A percentile compares a stretch with the other conserved stretches of the same genome.
Evolutionary conservation across 2,113 vertebrate species (phyloP).

Genomic region (Pseudonaja textilis): DNA sequence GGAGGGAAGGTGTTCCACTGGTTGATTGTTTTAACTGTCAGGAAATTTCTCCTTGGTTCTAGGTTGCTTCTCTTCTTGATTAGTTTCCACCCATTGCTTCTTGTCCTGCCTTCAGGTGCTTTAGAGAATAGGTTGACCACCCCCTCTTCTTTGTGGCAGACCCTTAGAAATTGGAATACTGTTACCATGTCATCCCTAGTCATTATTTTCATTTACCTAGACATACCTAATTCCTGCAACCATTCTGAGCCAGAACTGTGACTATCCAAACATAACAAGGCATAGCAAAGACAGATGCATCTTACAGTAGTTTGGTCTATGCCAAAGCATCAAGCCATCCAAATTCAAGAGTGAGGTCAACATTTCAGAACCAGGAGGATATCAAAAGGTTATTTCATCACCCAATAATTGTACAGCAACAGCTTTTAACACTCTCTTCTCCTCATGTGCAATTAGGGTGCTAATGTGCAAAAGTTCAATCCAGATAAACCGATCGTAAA

Average conservation of each 20-base stretch:
- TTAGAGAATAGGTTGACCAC: background rate
- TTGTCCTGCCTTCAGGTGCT: background rate
- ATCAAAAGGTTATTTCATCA: background rate
- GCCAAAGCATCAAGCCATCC: background rate
- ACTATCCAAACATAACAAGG: background rate
- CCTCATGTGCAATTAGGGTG: background rate
- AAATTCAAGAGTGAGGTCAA: background rate
- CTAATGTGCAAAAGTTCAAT: background rate
- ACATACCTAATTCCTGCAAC: background rate
- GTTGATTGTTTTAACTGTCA: background rate
- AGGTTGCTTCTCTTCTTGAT: background rate
- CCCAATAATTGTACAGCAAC: background rate
- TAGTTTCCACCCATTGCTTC: background rate
- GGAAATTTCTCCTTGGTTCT: background rate
- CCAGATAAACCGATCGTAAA: background rate
- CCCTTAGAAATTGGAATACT: background rate
- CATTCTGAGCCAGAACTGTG: background rate
- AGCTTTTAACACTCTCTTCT: background rate
- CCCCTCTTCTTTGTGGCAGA: background rate
- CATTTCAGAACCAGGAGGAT: background rate
- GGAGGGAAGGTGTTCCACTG: background rate
- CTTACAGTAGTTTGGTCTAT: background rate
- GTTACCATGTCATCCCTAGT: background rate
- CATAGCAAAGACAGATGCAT: background rate
- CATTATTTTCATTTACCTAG: background rate